These are phyloP conservation scores for Neoarius graeffei DNA, from an alignment of 2,113 vertebrate genomes.

Conservation along the genomic window DNA sequence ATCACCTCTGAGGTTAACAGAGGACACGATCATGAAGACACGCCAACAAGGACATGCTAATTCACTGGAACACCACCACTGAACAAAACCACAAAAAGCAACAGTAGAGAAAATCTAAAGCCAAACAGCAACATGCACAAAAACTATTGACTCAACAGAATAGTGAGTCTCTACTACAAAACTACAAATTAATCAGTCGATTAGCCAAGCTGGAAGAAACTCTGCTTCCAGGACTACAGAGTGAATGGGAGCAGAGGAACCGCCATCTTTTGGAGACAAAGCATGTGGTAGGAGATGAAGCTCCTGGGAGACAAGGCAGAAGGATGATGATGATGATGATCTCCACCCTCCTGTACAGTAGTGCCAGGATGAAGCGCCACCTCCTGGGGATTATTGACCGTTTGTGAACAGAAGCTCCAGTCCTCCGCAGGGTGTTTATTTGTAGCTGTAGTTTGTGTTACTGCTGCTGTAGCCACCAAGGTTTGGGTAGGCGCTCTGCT, in stretches of 20 bases:
- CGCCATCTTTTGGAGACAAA: neutral
- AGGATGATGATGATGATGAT: neutral
- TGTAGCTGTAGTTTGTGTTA: constrained; percentile 44
- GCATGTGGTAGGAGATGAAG: neutral
- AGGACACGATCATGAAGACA: neutral
- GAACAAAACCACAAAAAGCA: neutral
- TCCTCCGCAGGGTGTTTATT: constrained; percentile 1
- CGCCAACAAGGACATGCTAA: neutral
- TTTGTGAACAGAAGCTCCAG: neutral
- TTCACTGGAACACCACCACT: neutral
- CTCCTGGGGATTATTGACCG: neutral
- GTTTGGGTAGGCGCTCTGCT: constrained; percentile 54
- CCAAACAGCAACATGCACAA: constrained; percentile 8
- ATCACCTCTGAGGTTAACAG: neutral
- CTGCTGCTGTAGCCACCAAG: constrained; percentile 46
- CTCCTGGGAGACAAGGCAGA: no score
- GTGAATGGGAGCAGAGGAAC: neutral
- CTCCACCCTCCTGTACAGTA: neutral
- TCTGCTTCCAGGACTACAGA: neutral
- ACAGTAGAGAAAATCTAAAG: neutral
- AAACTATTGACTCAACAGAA: neutral
- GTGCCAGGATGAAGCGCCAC: neutral
- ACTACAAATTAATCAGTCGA: neutral
- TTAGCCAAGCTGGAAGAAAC: neutral
- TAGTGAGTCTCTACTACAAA: neutral